Evolutionary conservation across 2,888 invertebrate species (phyloP), one percentile per base, ranked within the genome.

Genomic region (Bedellia somnulentella): DNA sequence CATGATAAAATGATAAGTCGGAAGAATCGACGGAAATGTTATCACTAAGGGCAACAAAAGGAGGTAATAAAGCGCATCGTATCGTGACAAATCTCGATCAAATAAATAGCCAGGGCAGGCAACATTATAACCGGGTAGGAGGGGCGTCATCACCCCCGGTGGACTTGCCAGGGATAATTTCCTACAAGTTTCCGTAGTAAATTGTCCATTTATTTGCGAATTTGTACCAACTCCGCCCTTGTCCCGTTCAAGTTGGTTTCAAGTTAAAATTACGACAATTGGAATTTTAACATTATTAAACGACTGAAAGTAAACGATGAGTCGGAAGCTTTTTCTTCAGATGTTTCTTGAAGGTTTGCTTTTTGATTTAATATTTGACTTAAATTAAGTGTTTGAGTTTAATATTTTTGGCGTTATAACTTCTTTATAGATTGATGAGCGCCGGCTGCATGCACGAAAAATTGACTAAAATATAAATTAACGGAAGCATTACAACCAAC

Each of bases 131-230:
- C 26, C 10, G 5, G 15, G 15, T 14, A 15, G 26, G 26, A 26
- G 15, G 26, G 37, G 38, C 37, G 37, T 36, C 40, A 38, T 37
- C 32, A 31, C 36, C 37, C 36, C 37, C 36, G 9, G 31, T 31
- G 37, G 40, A 39, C 40, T 33, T 36, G 24, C 35, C 32, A 31
- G 36, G 31, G 16, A 27, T 27, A 36, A 36, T 27, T 21, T 18
- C 18, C 25, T 21, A 29, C 32, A 52, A 50, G 43, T 53, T 46
- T 33, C 39, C 39, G 40, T 27, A 46, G 45, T 50, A 47, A 57
- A 55, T 51, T 51, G 54, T 47, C 53, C 53, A 52, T 51, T 56
- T 55, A 56, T 55, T 57, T 52, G 52, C 40, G 24, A 30, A 30
- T 24, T 30, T 24, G 24, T 24, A 30, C 16, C 6, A 22, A 23